Evolutionary conservation across 2,888 invertebrate species (phyloP).

Genomic region (Bedellia somnulentella): DNA sequence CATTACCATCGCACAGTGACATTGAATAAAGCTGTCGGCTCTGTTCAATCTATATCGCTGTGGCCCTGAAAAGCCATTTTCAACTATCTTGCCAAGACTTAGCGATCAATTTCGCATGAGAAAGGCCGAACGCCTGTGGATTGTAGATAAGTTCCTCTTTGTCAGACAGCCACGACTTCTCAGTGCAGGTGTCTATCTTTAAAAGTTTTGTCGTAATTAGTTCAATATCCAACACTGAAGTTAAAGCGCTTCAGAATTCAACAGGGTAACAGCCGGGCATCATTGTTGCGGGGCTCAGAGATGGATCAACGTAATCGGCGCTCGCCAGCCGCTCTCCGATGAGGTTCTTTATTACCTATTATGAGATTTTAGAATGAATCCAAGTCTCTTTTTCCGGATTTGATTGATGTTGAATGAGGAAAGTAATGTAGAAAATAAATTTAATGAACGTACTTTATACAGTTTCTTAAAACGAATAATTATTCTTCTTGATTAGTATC

Average conservation of each 20-base stretch:
- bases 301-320: slow-evolving; percentile 29
- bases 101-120: slow-evolving; percentile 27
- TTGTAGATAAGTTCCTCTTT: slow-evolving; percentile 55
- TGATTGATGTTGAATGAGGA: slow-evolving; percentile 57
- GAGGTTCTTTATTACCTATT: slow-evolving; percentile 59
- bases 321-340: slow-evolving; percentile 46
- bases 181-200: slow-evolving; percentile 59
- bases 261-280: slow-evolving; percentile 47
- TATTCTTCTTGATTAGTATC: slow-evolving; percentile 52
- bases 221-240: slow-evolving; percentile 47
- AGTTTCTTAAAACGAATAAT: slow-evolving; percentile 60
- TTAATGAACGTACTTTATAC: slow-evolving; percentile 62
- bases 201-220: slow-evolving; percentile 58
- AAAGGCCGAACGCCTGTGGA: slow-evolving; percentile 30
- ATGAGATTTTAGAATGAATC: slow-evolving; percentile 62
- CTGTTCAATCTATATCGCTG: slow-evolving; percentile 22
- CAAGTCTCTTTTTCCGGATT: slow-evolving; percentile 59
- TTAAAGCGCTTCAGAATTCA: slow-evolving; percentile 52
- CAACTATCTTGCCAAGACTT: slow-evolving; percentile 9
- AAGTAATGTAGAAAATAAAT: slow-evolving; percentile 59
- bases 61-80: background rate
- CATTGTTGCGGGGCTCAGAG: slow-evolving; percentile 53
- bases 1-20: slow-evolving; percentile 30
- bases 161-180: slow-evolving; percentile 39
- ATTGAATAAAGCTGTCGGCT: slow-evolving; percentile 33